Base-by-base conservation (phyloP, 2,888 invertebrate genomes). In the Phengaris arion region DNA sequence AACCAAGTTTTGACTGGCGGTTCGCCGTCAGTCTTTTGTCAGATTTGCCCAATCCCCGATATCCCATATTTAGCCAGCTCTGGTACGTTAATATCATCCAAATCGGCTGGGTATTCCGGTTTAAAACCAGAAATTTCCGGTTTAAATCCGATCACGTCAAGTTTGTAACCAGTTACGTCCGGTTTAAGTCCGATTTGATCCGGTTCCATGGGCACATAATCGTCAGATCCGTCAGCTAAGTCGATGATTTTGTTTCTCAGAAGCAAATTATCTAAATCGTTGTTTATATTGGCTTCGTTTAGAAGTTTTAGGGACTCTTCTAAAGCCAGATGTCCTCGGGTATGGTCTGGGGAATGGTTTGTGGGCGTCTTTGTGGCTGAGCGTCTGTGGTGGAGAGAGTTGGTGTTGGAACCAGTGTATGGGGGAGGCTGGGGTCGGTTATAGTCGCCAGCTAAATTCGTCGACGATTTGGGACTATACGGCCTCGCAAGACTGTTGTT, bases 401-500 rank as follows among this genome's bases (percentile, higher is more conserved):
- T 90, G 57, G 87, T 88, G 22, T 88, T 85, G 0, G 91, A 89
- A 6, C 89, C 88, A 76, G 85, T 80, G 84, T 94, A 94, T 0
- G 94, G 94, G 0, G 94, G 94, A 0, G 94, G 94, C 76, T 93
- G 94, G 0, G 94, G 94, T 0, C 94, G 86, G 81, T 92, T 92
- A 86, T 92, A 94, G 83, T 83, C 90, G 54, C 87, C 86, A 0
- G 93, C 90, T 3, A 93, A 79, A 80, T 93, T 94, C 22, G 87
- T 87, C 3, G 86, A 83, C 0, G 92, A 89, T 74, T 94, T 91
- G 0, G 94, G 94, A 75, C 94, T 95, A 82, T 91, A 90, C 0
- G 94, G 89, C 6, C 94, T 91, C 48, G 87, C 91, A 2, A 94
- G 87, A 79, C 95, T 95, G 82, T 93, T 94, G 85, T 90, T 94